A percentile compares a stretch with the other conserved stretches of the same genome.
These are phyloP conservation scores for Zygogramma bicolorata DNA, from an alignment of 2,888 invertebrate species.

Conservation along the genomic window DNA sequence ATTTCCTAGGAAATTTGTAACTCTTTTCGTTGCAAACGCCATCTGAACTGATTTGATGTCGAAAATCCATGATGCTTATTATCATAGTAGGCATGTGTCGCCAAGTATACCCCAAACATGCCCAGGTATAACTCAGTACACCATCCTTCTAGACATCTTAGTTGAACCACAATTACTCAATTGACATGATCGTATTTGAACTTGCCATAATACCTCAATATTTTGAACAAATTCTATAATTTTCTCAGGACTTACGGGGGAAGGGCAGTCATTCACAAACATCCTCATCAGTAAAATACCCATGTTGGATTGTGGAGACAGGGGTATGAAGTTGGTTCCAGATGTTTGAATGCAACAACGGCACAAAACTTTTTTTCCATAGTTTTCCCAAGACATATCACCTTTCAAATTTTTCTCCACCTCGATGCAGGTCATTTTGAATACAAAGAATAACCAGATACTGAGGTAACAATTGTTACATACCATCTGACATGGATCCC, in stretches of 20 bases:
- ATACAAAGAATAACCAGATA: conserved; percentile 15
- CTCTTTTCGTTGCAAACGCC: too few relatives aligned
- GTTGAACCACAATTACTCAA: too few relatives aligned
- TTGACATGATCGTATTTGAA: too few relatives aligned
- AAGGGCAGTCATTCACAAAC: conserved; percentile 12
- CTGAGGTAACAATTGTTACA: conserved; percentile 7
- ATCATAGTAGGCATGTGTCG: too few relatives aligned
- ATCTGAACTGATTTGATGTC: too few relatives aligned
- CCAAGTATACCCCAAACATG: too few relatives aligned
- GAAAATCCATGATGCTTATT: too few relatives aligned
- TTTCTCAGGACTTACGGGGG: not conserved
- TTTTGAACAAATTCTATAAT: not conserved
- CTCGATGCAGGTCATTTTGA: conserved; percentile 16
- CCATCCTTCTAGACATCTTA: too few relatives aligned
- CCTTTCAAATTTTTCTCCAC: conserved; percentile 18
- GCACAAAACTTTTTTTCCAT: conserved; percentile 18
- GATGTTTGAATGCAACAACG: conserved; percentile 7
- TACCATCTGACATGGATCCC: not conserved
- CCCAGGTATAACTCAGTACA: too few relatives aligned
- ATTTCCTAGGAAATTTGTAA: too few relatives aligned
- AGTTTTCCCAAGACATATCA: conserved; percentile 21
- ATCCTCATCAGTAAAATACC: not conserved
- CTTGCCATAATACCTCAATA: too few relatives aligned
- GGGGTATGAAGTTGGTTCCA: conserved; percentile 12
- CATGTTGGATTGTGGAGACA: not conserved